Base-by-base conservation (phyloP, 2,113 vertebrate species). In the Orthonyx spaldingii region DNA sequence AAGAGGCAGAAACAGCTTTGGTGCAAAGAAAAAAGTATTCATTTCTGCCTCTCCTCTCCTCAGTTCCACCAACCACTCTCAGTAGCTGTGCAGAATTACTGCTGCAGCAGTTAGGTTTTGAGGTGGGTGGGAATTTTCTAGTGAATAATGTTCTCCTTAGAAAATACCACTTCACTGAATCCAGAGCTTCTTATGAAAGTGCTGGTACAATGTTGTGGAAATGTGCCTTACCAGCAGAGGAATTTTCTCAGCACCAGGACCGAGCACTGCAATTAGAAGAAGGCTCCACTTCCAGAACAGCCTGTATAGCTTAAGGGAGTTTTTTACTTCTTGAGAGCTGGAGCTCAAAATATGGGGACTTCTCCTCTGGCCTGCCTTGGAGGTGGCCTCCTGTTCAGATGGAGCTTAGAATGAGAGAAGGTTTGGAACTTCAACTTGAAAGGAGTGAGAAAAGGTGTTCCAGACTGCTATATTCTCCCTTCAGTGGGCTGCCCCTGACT, bases 91-190 rank as follows among this genome's bases (percentile, higher is more conserved):
- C 5, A 16, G 44, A 87, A 61, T 85, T 93, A 76, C 42, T 88
- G 61, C 82, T 69, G 71, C 22, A 1, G 57, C 59, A 86, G 59
- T 44, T 5, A 4, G 32, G 16, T 63, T 89, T 77, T 72, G 84
- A 84, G n/a, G 63, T 94, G 76, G 87, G 83, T 87, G 66, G 76
- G 55, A 91, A 81, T 84, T 92, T 90, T 89, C 64, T 77, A 46
- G 50, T 77, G 66, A 87, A 61, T 53, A 26, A n/a, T n/a, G 28
- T 41, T 86, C 44, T 87, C 33, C 60, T 68, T 37, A 30, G 76
- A 86, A 91, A 92, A 94, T 86, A 84, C 35, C n/a, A 74, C 24
- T 68, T 90, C 59, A 56, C 50, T 53, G 35, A 86, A 42, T 70
- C 41, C 13, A 74, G 78, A 90, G 35, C 56, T 77, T 49, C 78